Conservation (phyloP, 2,888 invertebrate species). For the Tupiocoris notatus region DNA sequence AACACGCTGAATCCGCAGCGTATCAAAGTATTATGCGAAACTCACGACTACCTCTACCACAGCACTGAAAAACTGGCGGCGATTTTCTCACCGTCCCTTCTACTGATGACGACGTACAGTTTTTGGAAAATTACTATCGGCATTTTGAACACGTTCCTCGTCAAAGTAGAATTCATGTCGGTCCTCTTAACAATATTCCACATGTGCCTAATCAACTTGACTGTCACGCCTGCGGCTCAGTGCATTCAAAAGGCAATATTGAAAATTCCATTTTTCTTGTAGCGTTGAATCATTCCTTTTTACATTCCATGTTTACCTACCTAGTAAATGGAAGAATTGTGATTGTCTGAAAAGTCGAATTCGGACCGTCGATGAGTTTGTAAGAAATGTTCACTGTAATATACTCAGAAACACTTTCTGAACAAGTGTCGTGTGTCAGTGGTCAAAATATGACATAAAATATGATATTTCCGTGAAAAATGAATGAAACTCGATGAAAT, state of each 20-base stretch:
- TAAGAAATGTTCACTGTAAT: too few relatives aligned
- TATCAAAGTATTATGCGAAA: background rate
- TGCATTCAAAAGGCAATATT: conserved; percentile 22
- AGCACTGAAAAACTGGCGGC: background rate
- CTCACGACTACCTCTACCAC: background rate
- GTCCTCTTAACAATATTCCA: background rate
- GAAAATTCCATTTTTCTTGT: too few relatives aligned
- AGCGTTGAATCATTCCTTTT: too few relatives aligned
- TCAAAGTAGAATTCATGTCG: background rate
- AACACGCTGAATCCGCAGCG: background rate
- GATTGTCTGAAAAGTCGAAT: too few relatives aligned
- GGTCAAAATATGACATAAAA: too few relatives aligned
- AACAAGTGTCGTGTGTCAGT: too few relatives aligned
- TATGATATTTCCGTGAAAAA: too few relatives aligned
- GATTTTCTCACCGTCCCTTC: background rate
- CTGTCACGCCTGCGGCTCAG: background rate
- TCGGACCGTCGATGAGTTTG: too few relatives aligned
- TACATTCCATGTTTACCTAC: too few relatives aligned
- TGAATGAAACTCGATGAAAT: too few relatives aligned
- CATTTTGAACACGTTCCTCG: background rate
- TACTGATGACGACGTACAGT: background rate
- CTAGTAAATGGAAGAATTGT: too few relatives aligned
- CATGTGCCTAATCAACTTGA: background rate
- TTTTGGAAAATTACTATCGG: background rate
- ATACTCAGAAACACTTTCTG: too few relatives aligned